These are phyloP conservation scores for Hydropsyche betteni DNA, from an alignment of 2,888 invertebrate genomes.

Conservation along the genomic window DNA sequence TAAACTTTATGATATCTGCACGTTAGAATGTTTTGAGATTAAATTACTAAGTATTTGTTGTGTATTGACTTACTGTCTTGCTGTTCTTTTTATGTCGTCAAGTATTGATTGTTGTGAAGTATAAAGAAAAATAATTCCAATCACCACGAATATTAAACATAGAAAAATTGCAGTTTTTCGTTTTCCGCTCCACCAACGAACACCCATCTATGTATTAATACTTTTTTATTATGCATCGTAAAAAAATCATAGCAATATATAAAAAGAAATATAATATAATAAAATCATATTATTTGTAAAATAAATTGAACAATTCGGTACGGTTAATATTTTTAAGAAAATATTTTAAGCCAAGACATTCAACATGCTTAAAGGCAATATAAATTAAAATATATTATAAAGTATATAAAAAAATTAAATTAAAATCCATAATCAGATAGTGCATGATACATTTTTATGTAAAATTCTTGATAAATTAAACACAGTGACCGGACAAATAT, in stretches of 20 bases:
- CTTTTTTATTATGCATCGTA: background rate
- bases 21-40: background rate
- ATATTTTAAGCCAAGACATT: too few species aligned
- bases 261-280: too few species aligned
- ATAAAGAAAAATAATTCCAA: conserved; percentile 21
- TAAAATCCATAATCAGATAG: too few species aligned
- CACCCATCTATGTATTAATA: conserved; percentile 38
- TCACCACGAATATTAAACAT: conserved; percentile 12
- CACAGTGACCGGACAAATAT: too few species aligned
- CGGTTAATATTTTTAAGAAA: too few species aligned
- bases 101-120: conserved; percentile 33
- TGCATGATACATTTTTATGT: too few species aligned
- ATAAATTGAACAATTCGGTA: too few species aligned
- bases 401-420: too few species aligned
- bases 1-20: background rate
- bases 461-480: too few species aligned
- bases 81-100: conserved; percentile 38
- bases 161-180: conserved; percentile 28
- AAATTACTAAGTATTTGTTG: background rate
- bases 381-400: too few species aligned
- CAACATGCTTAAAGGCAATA: too few species aligned
- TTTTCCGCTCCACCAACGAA: conserved; percentile 32
- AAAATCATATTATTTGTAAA: too few species aligned
- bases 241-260: background rate
- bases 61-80: conserved; percentile 32